A percentile compares a stretch with the other conserved stretches of the same genome.
Conservation (phyloP, 2,113 vertebrate genomes). For the Sapayoa aenigma region DNA sequence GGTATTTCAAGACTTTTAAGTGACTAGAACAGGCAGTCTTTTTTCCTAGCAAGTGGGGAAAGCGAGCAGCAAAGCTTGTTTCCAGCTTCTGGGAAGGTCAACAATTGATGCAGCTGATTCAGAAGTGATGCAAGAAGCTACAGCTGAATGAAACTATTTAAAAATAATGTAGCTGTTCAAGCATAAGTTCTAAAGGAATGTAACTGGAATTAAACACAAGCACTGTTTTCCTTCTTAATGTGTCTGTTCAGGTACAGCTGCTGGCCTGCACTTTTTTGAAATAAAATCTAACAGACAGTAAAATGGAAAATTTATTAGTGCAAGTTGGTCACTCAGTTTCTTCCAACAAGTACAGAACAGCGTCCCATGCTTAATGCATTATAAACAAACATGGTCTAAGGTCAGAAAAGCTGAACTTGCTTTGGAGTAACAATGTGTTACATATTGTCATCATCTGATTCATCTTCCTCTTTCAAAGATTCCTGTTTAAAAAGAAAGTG, state of each 20-base stretch:
- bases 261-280: not conserved
- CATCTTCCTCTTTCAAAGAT: conserved; percentile 97
- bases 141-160: not conserved
- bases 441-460: conserved; percentile 99
- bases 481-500: conserved; percentile 78
- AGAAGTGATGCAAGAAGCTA: not conserved
- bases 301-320: conserved; percentile 75
- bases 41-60: not conserved
- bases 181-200: no score
- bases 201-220: no score
- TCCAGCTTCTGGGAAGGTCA: not conserved
- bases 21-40: not conserved
- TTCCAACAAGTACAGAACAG: conserved; percentile 42
- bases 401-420: conserved; percentile 42
- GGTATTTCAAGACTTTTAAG: not conserved
- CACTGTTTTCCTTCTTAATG: not conserved
- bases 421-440: conserved; percentile 73
- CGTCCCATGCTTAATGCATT: conserved; percentile 11
- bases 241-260: not conserved
- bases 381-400: conserved; percentile 50
- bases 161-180: not conserved
- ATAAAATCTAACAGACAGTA: conserved; percentile 27
- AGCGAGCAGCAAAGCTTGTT: not conserved
- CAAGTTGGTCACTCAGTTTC: conserved; percentile 55
- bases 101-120: not conserved